Evolutionary conservation across 2,797 vertebrate species (phyloP).

Genomic region (Gorsachius magnificus): DNA sequence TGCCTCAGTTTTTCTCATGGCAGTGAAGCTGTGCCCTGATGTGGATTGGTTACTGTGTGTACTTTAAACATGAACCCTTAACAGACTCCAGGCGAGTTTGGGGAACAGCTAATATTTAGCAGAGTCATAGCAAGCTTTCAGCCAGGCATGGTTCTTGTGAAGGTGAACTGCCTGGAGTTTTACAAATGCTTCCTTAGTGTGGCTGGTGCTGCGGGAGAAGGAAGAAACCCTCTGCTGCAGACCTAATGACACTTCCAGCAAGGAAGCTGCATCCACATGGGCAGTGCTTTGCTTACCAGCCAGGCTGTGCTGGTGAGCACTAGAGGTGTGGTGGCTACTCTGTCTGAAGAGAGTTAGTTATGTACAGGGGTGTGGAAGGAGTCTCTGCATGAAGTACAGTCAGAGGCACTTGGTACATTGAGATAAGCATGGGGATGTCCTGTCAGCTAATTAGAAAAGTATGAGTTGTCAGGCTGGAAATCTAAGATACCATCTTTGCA

Average conservation of each 20-base stretch:
- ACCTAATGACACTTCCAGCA: neutral
- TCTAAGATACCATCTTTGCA: slow-evolving; percentile 1
- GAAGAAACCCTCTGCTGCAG: neutral
- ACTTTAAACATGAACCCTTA: neutral
- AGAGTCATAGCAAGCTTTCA: neutral
- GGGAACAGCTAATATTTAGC: neutral
- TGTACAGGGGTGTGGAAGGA: neutral
- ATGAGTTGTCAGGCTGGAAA: slow-evolving; percentile 20
- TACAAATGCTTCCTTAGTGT: neutral
- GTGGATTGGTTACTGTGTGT: neutral
- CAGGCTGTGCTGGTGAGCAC: neutral
- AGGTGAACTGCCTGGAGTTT: neutral
- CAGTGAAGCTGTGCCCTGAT: neutral
- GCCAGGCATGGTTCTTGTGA: neutral
- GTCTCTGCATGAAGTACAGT: neutral
- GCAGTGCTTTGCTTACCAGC: neutral
- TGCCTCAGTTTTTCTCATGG: neutral
- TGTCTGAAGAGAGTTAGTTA: neutral
- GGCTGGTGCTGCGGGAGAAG: neutral
- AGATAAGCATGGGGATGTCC: neutral
- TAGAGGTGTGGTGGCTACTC: neutral
- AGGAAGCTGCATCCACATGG: neutral
- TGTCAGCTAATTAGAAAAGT: neutral
- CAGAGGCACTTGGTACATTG: neutral
- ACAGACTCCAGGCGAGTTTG: neutral